Percentiles rank a stretch among this genome's conserved stretches.
These are phyloP conservation scores for Babylonia areolata DNA, from an alignment of 1,140 invertebrate genomes.

Conservation along the genomic window DNA sequence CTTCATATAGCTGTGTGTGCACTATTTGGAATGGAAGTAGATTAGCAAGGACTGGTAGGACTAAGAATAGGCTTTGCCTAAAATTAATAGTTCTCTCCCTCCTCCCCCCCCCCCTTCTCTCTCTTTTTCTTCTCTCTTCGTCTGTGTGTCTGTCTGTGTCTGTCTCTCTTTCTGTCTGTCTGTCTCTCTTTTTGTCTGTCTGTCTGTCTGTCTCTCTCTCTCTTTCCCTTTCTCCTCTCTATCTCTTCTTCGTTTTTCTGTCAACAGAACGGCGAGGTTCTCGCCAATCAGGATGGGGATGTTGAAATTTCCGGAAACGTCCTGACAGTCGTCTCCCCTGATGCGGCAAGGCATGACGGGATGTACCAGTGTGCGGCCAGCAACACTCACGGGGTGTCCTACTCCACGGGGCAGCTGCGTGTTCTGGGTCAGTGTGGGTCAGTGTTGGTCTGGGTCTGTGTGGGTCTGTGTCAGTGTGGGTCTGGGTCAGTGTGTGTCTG, in stretches of 20 bases:
- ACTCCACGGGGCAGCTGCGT: constrained; percentile 91
- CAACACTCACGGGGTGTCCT: constrained; percentile 91
- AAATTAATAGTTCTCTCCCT: no score
- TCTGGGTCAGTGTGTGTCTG: background rate
- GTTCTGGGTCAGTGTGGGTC: constrained; percentile 77
- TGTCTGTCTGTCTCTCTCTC: background rate
- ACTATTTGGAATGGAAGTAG: no score
- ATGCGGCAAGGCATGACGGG: constrained; percentile 83
- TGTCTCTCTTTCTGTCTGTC: background rate
- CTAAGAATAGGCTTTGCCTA: no score
- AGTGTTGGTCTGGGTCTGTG: background rate
- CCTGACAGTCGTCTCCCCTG: constrained; percentile 51
- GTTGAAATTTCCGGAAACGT: constrained; percentile 51
- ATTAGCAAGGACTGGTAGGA: no score
- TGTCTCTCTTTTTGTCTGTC: background rate
- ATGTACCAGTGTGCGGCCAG: constrained; percentile 96
- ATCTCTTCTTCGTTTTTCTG: background rate
- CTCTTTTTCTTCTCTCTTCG: background rate
- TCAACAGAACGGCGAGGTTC: constrained; percentile 4
- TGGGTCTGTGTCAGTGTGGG: background rate
- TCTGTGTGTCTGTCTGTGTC: background rate
- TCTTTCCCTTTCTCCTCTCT: background rate
- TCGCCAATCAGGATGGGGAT: background rate
- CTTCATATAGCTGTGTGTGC: no score
- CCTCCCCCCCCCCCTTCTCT: background rate